A percentile compares a stretch with the other conserved stretches of the same genome.
Conservation (phyloP, 2,113 vertebrate genomes). For the Indicator indicator region DNA sequence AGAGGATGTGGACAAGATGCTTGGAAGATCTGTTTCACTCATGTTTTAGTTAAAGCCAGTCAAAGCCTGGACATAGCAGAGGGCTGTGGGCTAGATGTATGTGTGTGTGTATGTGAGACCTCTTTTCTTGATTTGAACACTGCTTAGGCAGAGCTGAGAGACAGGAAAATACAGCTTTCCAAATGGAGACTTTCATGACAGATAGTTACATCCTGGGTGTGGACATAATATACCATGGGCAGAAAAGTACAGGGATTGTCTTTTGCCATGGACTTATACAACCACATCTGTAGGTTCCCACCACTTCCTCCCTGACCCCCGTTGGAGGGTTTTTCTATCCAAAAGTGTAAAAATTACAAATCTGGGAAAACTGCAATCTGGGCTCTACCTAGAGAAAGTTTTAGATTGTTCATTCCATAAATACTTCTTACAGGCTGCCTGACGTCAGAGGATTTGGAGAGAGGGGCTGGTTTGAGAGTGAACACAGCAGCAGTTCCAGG, state of each 20-base stretch:
- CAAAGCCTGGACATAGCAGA: background rate
- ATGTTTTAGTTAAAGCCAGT: background rate
- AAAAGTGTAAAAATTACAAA: constrained; percentile 49
- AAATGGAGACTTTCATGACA: constrained; percentile 41
- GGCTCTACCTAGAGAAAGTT: constrained; percentile 69
- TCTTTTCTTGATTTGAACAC: background rate
- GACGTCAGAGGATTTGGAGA: constrained; percentile 75
- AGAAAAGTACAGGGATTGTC: constrained; percentile 37
- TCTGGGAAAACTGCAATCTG: background rate
- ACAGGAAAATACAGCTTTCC: constrained; percentile 29
- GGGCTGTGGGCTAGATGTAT: background rate
- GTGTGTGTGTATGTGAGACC: background rate
- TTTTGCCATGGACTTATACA: constrained; percentile 23
- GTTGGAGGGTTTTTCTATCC: background rate
- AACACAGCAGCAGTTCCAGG: constrained; percentile 63
- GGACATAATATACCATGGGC: constrained; percentile 30
- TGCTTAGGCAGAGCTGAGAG: background rate
- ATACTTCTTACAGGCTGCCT: constrained; percentile 71
- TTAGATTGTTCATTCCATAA: constrained; percentile 71
- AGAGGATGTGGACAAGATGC: background rate
- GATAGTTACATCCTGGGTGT: constrained; percentile 52
- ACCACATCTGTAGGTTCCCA: constrained; percentile 1
- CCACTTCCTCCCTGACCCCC: background rate
- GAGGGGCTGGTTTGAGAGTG: constrained; percentile 68
- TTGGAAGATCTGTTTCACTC: background rate